Evolutionary conservation across 2,797 vertebrate species (phyloP).

Genomic region (Pseudomugil tenellus): DNA sequence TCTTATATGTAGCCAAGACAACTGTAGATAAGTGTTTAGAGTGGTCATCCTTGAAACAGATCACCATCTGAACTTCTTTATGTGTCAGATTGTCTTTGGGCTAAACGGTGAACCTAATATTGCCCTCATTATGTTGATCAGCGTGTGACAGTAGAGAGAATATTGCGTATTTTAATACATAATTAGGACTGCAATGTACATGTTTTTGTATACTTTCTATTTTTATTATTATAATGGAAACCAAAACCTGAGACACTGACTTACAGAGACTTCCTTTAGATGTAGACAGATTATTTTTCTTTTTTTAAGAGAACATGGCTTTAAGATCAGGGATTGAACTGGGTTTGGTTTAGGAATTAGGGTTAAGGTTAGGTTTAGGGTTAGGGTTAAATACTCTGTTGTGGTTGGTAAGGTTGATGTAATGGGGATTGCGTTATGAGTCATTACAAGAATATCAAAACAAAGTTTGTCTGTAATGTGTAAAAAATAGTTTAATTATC

Average conservation of each 20-base stretch:
- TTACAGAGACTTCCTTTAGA: no score
- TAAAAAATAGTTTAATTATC: neutral
- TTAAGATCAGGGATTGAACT: neutral
- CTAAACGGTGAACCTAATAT: neutral
- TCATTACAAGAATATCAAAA: neutral
- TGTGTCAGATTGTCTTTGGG: neutral
- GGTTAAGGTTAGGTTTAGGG: neutral
- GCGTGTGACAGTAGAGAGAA: no score
- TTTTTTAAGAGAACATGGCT: neutral
- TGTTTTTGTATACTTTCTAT: no score
- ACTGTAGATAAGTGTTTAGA: no score
- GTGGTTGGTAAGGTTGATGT: neutral
- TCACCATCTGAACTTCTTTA: neutral
- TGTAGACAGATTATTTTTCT: no score
- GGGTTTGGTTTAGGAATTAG: neutral
- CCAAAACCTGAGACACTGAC: no score
- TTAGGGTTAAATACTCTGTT: neutral
- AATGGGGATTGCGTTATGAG: neutral
- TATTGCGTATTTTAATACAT: no score
- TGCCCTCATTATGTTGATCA: neutral
- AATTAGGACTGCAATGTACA: no score
- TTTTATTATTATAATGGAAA: no score
- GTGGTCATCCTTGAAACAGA: no score
- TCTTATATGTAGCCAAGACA: no score
- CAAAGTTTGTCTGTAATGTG: neutral